Evolutionary conservation across 2,113 vertebrate genomes (phyloP), one percentile per base, ranked within the genome.

Genomic region (Amia ocellicauda): DNA sequence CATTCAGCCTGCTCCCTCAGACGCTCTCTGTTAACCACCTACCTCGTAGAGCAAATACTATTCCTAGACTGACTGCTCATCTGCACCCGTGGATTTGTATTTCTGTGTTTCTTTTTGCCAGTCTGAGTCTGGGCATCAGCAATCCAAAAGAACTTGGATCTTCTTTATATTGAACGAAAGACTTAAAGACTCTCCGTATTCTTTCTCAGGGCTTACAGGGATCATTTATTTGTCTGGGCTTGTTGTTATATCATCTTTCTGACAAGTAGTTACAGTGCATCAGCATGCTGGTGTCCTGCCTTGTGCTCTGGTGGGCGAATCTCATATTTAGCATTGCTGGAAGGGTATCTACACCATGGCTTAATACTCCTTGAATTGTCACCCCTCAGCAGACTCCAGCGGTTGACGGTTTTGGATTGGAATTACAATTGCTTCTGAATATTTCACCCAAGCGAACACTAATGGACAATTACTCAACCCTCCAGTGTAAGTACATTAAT

Each of bases 401-500:
- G 52, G 58, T 47, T 45, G 51, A 36, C 64, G 42, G 41, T 43
- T 63, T 53, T 51, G 58, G 40, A 47, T 56, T 73, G 59, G 69
- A 73, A 74, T 76, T 76, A 75, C 52, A 68, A 57, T 49, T 72
- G 71, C 75, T 59, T 71, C 66, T 67, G 45, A 58, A 54, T 61
- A 31, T 47, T 67, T 66, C 60, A 22, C 51, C 67, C 29, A 60
- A 63, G 42, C 45, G 67, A 62, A 66, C 56, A 66, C 72, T 66
- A 66, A 78, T 80, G 76, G 78, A 78, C 71, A 76, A 76, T 80
- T 72, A 72, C 66, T 78, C 78, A 63, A 68, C 74, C 45, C 55
- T 80, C 63, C 74, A 72, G 58, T 61, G 78, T 80, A 70, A 80
- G 78, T 80, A 69, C 51, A 59, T 1, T 14, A 22, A 45, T 60